These are phyloP conservation scores for Aethes cnicana DNA, from an alignment of 2,888 invertebrate species.

Conservation along the genomic window DNA sequence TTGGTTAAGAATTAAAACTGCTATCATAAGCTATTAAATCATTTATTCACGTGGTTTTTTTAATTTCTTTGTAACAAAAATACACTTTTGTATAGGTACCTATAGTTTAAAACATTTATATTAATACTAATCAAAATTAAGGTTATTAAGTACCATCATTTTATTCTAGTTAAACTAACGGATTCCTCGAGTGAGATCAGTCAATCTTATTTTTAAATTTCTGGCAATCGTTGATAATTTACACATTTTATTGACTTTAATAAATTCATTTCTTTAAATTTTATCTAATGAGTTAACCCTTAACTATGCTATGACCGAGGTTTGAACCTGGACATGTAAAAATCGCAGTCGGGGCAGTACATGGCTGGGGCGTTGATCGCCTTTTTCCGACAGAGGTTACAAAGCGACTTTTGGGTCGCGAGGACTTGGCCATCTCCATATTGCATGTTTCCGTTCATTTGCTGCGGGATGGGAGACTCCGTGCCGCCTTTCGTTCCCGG, in stretches of 20 bases:
- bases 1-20: conserved; percentile 7
- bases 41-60: conserved; percentile 29
- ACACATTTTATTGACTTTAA: conserved; percentile 26
- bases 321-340: conserved; percentile 93
- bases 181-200: conserved; percentile 66
- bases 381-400: conserved; percentile 94
- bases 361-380: conserved; percentile 88
- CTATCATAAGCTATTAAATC: conserved; percentile 24
- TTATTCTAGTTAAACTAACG: conserved; percentile 35
- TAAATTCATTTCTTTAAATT: conserved; percentile 23
- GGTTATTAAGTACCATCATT: conserved; percentile 20
- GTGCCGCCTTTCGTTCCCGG: conserved; percentile 87
- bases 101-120: conserved; percentile 23
- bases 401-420: conserved; percentile 83
- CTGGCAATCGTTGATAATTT: conserved; percentile 26
- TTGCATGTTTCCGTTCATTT: conserved; percentile 59
- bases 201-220: conserved; percentile 40
- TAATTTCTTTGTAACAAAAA: conserved; percentile 31
- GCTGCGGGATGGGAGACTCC: conserved; percentile 74
- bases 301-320: conserved; percentile 77
- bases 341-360: conserved; percentile 95
- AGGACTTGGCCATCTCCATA: conserved; percentile 53
- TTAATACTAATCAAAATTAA: conserved; percentile 22
- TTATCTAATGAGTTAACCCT: conserved; percentile 26
- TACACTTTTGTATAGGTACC: conserved; percentile 29